phyloP scores from a whole-genome alignment of 2,113 vertebrate genomes.

The Mobula birostris region DNA sequence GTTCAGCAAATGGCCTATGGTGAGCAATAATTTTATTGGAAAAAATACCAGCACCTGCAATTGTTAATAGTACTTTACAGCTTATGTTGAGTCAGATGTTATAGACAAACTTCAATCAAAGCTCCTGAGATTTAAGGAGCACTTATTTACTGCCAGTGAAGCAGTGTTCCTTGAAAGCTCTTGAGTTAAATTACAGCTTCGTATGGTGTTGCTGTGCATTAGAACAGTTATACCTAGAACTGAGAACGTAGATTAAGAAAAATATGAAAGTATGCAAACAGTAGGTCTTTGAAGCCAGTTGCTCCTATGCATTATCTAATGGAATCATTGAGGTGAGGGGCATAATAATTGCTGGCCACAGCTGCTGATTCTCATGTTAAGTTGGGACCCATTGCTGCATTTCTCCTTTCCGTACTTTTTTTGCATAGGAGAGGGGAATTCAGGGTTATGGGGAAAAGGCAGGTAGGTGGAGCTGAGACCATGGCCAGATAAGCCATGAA shows the following conservation, averaged over 20 bases:
- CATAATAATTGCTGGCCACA: not conserved
- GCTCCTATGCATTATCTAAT: not conserved
- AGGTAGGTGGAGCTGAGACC: too few relatives aligned
- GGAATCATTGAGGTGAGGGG: not conserved
- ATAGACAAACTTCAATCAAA: not conserved
- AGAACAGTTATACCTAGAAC: not conserved
- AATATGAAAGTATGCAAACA: not conserved
- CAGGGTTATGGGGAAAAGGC: too few relatives aligned
- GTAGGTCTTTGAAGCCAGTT: not conserved
- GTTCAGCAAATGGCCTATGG: constrained; percentile 68
- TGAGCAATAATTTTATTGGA: constrained; percentile 43
- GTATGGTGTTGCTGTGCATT: not conserved
- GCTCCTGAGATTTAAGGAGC: not conserved
- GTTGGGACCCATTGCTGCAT: not conserved
- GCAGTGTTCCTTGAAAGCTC: not conserved
- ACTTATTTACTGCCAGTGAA: not conserved
- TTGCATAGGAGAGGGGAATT: too few relatives aligned
- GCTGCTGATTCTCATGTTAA: not conserved
- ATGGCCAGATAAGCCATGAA: too few relatives aligned
- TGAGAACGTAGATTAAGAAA: not conserved
- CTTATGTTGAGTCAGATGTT: not conserved
- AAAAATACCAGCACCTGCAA: not conserved
- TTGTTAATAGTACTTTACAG: not conserved
- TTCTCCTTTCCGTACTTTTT: not conserved
- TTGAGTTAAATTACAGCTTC: not conserved